phyloP scores from a whole-genome alignment of 2,888 invertebrate genomes.

The Hypena proboscidalis region DNA sequence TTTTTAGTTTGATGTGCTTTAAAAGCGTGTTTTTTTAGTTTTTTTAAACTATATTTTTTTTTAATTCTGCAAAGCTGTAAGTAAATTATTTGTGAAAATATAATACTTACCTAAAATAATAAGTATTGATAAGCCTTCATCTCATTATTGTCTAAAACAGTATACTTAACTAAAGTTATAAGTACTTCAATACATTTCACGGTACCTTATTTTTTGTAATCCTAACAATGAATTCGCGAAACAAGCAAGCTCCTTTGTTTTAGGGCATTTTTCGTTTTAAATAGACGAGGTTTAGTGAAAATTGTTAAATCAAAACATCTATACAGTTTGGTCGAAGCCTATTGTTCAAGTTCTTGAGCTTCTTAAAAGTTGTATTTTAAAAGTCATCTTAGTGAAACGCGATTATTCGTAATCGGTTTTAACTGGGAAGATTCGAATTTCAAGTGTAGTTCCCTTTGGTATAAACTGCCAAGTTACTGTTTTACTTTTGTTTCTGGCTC shows the following conservation, averaged over 20 bases:
- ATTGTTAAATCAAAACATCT: slow-evolving; percentile 57
- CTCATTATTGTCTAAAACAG: too few relatives aligned
- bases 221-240: slow-evolving; percentile 23
- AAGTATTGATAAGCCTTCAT: too few relatives aligned
- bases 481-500: too few relatives aligned
- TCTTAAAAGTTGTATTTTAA: slow-evolving; percentile 49
- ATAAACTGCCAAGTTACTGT: not conserved
- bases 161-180: not conserved
- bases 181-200: not conserved
- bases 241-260: slow-evolving; percentile 31
- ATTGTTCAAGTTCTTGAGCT: slow-evolving; percentile 58
- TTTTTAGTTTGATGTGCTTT: too few relatives aligned
- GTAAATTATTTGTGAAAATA: too few relatives aligned
- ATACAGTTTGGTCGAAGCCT: slow-evolving; percentile 51
- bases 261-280: slow-evolving; percentile 53
- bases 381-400: slow-evolving; percentile 55
- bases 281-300: slow-evolving; percentile 52
- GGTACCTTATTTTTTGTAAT: slow-evolving; percentile 14
- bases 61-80: too few relatives aligned
- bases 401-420: slow-evolving; percentile 49
- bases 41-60: too few relatives aligned
- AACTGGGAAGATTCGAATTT: slow-evolving; percentile 25
- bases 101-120: too few relatives aligned
- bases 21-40: too few relatives aligned
- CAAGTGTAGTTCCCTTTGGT: slow-evolving; percentile 25